Percentiles rank a stretch among this genome's conserved stretches.
phyloP scores from a whole-genome alignment of 2,888 invertebrate genomes.

The Vesta saturnalis region DNA sequence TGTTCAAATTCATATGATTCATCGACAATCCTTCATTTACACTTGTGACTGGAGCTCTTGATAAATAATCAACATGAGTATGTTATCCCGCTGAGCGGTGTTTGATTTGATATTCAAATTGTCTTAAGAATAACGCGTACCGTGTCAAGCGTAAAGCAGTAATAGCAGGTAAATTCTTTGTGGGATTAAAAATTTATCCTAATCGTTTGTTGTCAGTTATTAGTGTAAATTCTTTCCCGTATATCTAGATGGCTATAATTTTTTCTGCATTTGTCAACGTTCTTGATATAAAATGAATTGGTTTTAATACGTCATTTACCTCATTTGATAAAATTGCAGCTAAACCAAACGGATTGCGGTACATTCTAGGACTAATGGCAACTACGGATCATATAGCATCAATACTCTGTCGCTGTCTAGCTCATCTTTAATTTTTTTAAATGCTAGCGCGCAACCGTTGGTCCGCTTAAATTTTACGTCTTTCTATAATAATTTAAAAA shows the following conservation, averaged over 20 bases:
- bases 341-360: no score
- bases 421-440: conserved; percentile 18
- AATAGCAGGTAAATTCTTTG: conserved; percentile 8
- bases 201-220: conserved; percentile 31
- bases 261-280: no score
- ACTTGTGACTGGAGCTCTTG: no score
- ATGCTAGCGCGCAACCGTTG: conserved; percentile 12
- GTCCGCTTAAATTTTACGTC: conserved; percentile 14
- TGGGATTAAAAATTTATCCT: conserved; percentile 26
- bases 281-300: no score
- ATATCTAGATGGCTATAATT: conserved; percentile 4
- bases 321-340: no score
- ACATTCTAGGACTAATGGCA: conserved; percentile 8
- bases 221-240: conserved; percentile 26
- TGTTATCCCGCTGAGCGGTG: neutral
- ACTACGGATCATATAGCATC: conserved; percentile 9
- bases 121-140: neutral
- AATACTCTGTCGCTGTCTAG: conserved; percentile 19
- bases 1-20: no score
- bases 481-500: conserved; percentile 4
- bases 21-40: no score
- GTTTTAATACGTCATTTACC: no score
- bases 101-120: conserved; percentile 3
- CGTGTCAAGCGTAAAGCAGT: conserved; percentile 2
- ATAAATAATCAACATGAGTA: no score